These are phyloP conservation scores for Harmothoe impar DNA, from an alignment of 2,888 invertebrate genomes.

Conservation along the genomic window DNA sequence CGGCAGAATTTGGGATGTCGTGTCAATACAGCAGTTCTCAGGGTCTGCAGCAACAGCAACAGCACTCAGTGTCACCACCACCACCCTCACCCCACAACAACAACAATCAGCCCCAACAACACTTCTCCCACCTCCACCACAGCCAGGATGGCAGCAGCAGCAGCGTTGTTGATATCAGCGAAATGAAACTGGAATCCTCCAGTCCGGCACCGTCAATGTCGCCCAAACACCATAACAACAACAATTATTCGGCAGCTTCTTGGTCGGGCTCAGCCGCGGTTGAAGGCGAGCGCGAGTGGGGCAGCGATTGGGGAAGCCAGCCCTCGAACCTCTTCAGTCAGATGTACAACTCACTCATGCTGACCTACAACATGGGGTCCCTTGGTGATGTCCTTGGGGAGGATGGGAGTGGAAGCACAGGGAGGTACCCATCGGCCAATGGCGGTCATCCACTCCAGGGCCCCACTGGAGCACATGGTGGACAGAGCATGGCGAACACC, in stretches of 20 bases:
- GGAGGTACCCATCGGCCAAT: not conserved
- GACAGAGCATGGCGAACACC: not conserved
- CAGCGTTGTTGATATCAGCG: not conserved
- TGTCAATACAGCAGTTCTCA: constrained; percentile 4
- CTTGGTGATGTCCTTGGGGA: not conserved
- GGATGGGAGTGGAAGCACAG: not conserved
- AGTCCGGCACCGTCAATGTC: not conserved
- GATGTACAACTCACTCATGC: constrained; percentile 62
- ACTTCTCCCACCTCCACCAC: no score
- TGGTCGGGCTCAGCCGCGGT: not conserved
- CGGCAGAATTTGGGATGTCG: not conserved
- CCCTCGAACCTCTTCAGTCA: constrained; percentile 58
- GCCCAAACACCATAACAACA: not conserved
- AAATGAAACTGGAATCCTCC: not conserved
- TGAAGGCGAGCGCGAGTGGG: not conserved
- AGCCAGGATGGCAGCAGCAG: no score
- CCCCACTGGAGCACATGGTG: not conserved
- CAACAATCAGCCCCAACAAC: no score
- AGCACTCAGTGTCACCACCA: no score
- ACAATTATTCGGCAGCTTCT: not conserved
- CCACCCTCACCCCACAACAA: no score
- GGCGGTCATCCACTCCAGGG: not conserved
- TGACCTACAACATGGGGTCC: constrained; percentile 53
- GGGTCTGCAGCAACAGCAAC: no score
- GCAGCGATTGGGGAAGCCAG: not conserved